These are phyloP conservation scores for Drosophila picticornis DNA, from an alignment of 2,888 invertebrate genomes.

Conservation along the genomic window DNA sequence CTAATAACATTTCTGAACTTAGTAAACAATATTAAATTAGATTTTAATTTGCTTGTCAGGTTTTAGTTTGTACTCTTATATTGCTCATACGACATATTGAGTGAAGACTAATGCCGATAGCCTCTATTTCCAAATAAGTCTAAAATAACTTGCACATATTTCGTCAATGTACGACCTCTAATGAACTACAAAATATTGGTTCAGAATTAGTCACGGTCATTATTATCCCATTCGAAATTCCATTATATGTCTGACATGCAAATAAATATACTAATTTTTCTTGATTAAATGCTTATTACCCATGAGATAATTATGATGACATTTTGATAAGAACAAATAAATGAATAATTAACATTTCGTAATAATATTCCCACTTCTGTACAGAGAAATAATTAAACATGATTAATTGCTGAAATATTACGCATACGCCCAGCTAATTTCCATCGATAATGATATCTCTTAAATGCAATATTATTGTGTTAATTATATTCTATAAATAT, in stretches of 20 bases:
- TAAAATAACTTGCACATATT: not conserved
- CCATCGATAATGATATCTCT: not conserved
- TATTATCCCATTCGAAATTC: not conserved
- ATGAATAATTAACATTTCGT: not conserved
- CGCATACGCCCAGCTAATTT: not conserved
- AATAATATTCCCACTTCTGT: not conserved
- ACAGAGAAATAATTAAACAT: not conserved
- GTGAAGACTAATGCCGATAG: not conserved
- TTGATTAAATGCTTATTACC: not conserved
- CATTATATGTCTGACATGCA: not conserved
- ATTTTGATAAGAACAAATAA: not conserved
- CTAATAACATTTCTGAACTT: constrained; percentile 13
- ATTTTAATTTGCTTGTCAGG: not conserved
- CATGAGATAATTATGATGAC: not conserved
- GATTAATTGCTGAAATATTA: constrained; percentile 1
- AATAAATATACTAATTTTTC: not conserved
- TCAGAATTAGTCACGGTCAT: not conserved
- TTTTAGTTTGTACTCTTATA: not conserved
- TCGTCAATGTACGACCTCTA: not conserved
- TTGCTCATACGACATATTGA: constrained; percentile 11
- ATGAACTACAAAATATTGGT: not conserved
- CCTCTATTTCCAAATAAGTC: not conserved
- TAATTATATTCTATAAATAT: not conserved
- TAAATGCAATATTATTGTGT: not conserved
- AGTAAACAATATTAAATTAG: not conserved